Evolutionary conservation across 2,888 invertebrate genomes (phyloP).

Genomic region (Pachydiplax longipennis): DNA sequence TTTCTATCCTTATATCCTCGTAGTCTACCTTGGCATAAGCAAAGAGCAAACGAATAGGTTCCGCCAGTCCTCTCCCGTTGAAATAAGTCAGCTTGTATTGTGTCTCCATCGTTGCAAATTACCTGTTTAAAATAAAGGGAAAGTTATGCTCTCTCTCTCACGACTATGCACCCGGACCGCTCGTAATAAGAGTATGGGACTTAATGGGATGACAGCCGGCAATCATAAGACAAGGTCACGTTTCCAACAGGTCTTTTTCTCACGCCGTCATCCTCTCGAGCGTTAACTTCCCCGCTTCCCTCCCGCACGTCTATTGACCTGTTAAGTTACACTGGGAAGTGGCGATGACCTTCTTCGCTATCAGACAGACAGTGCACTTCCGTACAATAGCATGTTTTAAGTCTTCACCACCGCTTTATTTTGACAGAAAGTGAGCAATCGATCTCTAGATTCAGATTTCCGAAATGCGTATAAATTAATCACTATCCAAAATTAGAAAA

Average conservation of each 20-base stretch:
- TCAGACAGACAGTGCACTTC: too few species aligned
- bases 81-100: slow-evolving; percentile 67
- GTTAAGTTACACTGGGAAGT: too few species aligned
- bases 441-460: too few species aligned
- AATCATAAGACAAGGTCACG: not conserved
- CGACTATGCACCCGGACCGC: too few species aligned
- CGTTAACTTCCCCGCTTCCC: not conserved
- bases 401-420: too few species aligned
- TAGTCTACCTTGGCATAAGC: slow-evolving; percentile 66
- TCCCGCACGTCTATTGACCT: too few species aligned
- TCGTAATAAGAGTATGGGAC: too few species aligned
- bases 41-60: slow-evolving; percentile 66
- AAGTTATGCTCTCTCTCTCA: not conserved
- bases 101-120: slow-evolving; percentile 49
- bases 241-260: not conserved
- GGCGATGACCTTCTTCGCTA: too few species aligned
- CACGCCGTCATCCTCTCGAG: not conserved
- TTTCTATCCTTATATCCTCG: slow-evolving; percentile 64
- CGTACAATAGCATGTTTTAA: too few species aligned
- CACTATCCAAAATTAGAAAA: too few species aligned
- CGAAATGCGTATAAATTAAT: too few species aligned
- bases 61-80: slow-evolving; percentile 66
- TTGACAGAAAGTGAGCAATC: too few species aligned
- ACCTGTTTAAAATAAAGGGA: not conserved
- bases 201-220: not conserved